A percentile compares a stretch with the other conserved stretches of the same genome.
Conservation (phyloP, 1,140 invertebrate genomes). For the Bombus sibiricus region DNA sequence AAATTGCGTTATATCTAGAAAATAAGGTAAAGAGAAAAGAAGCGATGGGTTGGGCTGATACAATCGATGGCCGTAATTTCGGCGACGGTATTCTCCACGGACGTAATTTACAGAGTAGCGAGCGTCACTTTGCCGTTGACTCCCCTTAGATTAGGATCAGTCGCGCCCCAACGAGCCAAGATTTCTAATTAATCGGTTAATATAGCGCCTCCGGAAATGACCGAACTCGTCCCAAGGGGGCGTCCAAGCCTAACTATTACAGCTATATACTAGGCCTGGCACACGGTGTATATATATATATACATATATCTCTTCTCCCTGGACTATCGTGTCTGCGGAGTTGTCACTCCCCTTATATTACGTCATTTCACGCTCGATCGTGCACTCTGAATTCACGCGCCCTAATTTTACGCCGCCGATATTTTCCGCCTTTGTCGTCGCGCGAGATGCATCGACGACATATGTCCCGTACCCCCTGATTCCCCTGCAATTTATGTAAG, state of each 20-base stretch:
- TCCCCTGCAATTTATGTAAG: constrained; percentile 62
- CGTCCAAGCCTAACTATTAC: constrained; percentile 33
- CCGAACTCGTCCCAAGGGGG: constrained; percentile 40
- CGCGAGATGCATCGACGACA: constrained; percentile 62
- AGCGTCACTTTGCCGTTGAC: background rate
- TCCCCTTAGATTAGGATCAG: constrained; percentile 24
- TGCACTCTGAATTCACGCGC: constrained; percentile 60
- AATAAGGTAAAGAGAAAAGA: background rate
- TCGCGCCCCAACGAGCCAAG: constrained; percentile 16
- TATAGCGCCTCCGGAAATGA: constrained; percentile 33
- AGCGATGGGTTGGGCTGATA: background rate
- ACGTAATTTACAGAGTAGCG: constrained; percentile 7
- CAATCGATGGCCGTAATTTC: background rate
- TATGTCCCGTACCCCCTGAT: constrained; percentile 53
- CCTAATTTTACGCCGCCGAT: constrained; percentile 65
- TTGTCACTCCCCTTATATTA: constrained; percentile 61
- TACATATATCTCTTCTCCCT: background rate
- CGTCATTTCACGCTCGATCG: constrained; percentile 66
- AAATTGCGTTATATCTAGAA: background rate
- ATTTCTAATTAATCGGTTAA: constrained; percentile 62
- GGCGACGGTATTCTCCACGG: constrained; percentile 1
- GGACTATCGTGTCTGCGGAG: constrained; percentile 17
- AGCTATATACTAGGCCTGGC: background rate
- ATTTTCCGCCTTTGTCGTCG: constrained; percentile 62
- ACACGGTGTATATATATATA: no score